These are phyloP conservation scores for Notodonta ziczac DNA, from an alignment of 2,888 invertebrate species.

Conservation along the genomic window DNA sequence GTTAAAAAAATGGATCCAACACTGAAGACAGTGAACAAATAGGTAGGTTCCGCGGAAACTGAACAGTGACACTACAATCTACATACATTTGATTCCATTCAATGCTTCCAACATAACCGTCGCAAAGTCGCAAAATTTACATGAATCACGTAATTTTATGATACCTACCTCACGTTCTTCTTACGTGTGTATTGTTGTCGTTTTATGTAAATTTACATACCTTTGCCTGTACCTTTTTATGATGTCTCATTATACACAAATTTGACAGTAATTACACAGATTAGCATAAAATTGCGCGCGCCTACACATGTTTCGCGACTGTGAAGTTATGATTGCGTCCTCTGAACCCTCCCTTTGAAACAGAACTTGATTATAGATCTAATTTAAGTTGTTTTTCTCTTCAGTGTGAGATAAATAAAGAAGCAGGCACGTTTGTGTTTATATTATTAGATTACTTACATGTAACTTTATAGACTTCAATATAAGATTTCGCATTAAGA, in stretches of 20 bases:
- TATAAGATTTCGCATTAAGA: slow-evolving; percentile 17
- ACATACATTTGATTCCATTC: background rate
- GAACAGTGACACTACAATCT: background rate
- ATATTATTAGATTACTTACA: slow-evolving; percentile 28
- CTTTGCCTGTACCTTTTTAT: too few relatives aligned
- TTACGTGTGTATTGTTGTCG: background rate
- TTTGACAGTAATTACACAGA: too few relatives aligned
- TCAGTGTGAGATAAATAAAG: slow-evolving; percentile 19
- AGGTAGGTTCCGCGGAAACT: background rate
- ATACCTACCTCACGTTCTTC: background rate
- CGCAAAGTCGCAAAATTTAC: too few relatives aligned
- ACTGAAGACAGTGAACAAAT: too few relatives aligned
- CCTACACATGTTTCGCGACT: slow-evolving; percentile 45
- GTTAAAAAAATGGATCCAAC: too few relatives aligned
- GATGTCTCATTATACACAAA: background rate
- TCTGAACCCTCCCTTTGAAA: slow-evolving; percentile 48
- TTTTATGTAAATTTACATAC: background rate
- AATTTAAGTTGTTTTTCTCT: slow-evolving; percentile 42
- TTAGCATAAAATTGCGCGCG: too few relatives aligned
- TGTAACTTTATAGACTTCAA: slow-evolving; percentile 22
- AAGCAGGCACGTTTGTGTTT: slow-evolving; percentile 14
- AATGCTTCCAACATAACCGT: background rate
- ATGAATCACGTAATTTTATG: background rate
- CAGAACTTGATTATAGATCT: slow-evolving; percentile 53
- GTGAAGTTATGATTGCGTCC: slow-evolving; percentile 55